These are phyloP conservation scores for Semibalanus balanoides DNA, from an alignment of 1,140 invertebrate genomes.

Conservation along the genomic window DNA sequence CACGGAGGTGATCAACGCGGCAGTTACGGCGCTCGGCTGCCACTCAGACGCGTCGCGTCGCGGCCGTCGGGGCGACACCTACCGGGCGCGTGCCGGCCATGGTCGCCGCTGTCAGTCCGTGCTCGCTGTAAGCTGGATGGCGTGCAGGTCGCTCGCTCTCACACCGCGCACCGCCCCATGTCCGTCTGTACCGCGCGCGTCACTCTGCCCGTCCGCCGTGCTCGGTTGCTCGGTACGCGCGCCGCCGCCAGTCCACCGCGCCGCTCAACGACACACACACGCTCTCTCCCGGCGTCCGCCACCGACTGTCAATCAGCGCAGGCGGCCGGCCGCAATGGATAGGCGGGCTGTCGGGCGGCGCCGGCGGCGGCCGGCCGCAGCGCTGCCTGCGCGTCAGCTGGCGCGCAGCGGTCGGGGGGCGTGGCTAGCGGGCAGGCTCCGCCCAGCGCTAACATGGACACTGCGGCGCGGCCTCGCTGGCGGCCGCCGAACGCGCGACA, in stretches of 20 bases:
- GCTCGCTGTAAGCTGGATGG: no score
- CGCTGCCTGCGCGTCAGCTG: no score
- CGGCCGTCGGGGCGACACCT: not conserved
- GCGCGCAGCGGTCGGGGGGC: not conserved
- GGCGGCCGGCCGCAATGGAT: not conserved
- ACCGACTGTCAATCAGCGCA: not conserved
- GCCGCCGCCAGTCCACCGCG: no score
- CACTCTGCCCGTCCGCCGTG: not conserved
- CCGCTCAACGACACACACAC: not conserved
- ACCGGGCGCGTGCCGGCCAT: not conserved
- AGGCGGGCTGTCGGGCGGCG: not conserved
- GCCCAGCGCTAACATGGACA: not conserved
- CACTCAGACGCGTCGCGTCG: no score
- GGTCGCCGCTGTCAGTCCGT: not conserved
- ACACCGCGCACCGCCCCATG: not conserved
- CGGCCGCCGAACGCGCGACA: not conserved
- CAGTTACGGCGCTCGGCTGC: no score
- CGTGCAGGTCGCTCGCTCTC: not conserved
- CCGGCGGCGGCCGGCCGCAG: no score
- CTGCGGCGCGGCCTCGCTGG: not conserved
- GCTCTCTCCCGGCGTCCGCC: no score
- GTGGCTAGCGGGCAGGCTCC: not conserved
- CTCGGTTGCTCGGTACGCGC: no score
- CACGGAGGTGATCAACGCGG: no score
- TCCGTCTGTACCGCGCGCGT: no score